A percentile compares a stretch with the other conserved stretches of the same genome.
Conservation (phyloP, 2,888 invertebrate genomes). For the Eledone cirrhosa region DNA sequence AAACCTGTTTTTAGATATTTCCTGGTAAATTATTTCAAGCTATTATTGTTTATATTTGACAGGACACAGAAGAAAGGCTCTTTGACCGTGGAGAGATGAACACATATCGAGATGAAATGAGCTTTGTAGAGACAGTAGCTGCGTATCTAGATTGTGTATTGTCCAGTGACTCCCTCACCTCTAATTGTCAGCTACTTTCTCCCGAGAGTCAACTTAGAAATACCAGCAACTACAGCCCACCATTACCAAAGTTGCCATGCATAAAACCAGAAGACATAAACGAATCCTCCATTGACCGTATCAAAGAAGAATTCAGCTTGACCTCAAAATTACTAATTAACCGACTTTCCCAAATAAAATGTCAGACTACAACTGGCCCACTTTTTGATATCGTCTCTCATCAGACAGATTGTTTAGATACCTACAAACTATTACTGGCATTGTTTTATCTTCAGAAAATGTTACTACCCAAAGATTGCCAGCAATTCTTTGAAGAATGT, state of each 20-base stretch:
- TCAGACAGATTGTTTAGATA: not conserved
- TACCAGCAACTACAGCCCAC: too few relatives aligned
- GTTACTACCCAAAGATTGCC: not conserved
- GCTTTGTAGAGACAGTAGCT: slow-evolving; percentile 38
- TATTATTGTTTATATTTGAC: slow-evolving; percentile 28
- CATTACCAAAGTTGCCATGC: too few relatives aligned
- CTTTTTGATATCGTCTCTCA: not conserved
- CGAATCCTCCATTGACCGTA: too few relatives aligned
- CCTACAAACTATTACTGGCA: not conserved
- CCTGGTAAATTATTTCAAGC: too few relatives aligned
- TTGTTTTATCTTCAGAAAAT: slow-evolving; percentile 3
- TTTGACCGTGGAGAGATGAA: slow-evolving; percentile 65
- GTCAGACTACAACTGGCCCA: not conserved
- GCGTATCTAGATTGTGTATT: not conserved
- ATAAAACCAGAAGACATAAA: too few relatives aligned
- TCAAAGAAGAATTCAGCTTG: not conserved
- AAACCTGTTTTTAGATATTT: too few relatives aligned
- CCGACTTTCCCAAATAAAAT: not conserved
- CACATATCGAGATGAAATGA: slow-evolving; percentile 56
- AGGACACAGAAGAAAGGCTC: slow-evolving; percentile 52
- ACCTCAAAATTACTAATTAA: not conserved
- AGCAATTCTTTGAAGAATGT: too few relatives aligned
- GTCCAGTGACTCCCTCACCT: not conserved
- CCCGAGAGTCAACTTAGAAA: too few relatives aligned
- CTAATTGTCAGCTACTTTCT: too few relatives aligned